Evolutionary conservation across 2,888 invertebrate species (phyloP), one percentile per base, ranked within the genome.

Genomic region (Timema podura): DNA sequence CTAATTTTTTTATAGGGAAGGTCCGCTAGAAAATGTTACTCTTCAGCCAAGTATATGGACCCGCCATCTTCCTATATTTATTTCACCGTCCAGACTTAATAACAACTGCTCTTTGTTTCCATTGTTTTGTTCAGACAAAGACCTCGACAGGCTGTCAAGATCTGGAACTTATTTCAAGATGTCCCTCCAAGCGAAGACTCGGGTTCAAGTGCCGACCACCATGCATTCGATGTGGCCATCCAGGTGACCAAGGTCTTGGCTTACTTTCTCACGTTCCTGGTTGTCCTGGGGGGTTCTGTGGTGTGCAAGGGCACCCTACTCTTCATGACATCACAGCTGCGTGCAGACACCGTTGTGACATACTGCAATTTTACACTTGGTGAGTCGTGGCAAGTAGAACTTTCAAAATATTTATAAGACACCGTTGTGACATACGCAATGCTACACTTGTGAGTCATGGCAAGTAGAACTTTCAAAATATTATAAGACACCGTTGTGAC

Each of bases 141-240:
- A 54, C 69, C 70, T 2, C 67, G 57, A 76, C 89, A 90, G 79
- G 93, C 93, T 81, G 92, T 92, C 77, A 94, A 94, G 89, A 92
- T 91, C 88, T 97, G 97, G 97, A 96, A 97, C 87, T 95, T 96
- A 72, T 97, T 97, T 85, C 86, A 95, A 79, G 91, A 95, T 82
- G 91, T 95, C 76, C 96, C 96, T 10, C 90, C 90, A 76, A 93
- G 94, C 82, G 89, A 90, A 82, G 93, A 93, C 83, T 91, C 91
- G 76, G 93, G 93, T 74, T 94, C 94, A 68, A 92, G 92, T 88
- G 93, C 92, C 76, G 92, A 90, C 80, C 93, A 94, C 82, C 89
- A 89, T 81, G 95, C 93, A 81, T 85, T 95, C 79, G 93, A 94
- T 77, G 85, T 92, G 79, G 92, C 93, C 48, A 91, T 94, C 68